These are phyloP conservation scores for Daubentonia madagascariensis DNA, from an alignment of 2,113 vertebrate species.

Conservation along the genomic window DNA sequence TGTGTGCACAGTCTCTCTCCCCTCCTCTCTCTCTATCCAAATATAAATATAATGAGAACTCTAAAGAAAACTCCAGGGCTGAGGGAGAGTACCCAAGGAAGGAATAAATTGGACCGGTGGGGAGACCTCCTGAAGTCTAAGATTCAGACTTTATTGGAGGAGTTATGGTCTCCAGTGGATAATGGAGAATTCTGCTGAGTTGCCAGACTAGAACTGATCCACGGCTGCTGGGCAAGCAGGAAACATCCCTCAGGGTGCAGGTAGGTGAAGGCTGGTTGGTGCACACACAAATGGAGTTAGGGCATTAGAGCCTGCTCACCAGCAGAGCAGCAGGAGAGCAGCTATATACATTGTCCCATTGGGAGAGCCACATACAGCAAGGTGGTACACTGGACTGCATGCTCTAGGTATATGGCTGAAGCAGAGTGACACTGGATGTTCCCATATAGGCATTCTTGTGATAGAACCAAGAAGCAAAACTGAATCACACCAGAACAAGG, in stretches of 20 bases:
- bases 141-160: background rate
- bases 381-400: rapidly evolving
- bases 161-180: background rate
- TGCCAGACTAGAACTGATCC: background rate
- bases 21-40: too few relatives aligned
- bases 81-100: background rate
- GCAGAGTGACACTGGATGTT: background rate
- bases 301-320: background rate
- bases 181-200: background rate
- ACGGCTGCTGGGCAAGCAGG: background rate
- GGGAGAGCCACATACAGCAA: background rate
- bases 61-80: background rate
- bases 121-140: background rate
- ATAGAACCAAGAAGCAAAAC: background rate
- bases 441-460: background rate
- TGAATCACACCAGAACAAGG: background rate
- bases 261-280: background rate
- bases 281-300: background rate
- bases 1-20: too few relatives aligned
- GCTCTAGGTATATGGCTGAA: background rate
- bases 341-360: rapidly evolving
- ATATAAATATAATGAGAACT: background rate
- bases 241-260: background rate
- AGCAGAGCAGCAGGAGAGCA: background rate
- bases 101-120: background rate